Evolutionary conservation across 1,140 invertebrate genomes (phyloP), one percentile per base, ranked within the genome.

Genomic region (Triops cancriformis): DNA sequence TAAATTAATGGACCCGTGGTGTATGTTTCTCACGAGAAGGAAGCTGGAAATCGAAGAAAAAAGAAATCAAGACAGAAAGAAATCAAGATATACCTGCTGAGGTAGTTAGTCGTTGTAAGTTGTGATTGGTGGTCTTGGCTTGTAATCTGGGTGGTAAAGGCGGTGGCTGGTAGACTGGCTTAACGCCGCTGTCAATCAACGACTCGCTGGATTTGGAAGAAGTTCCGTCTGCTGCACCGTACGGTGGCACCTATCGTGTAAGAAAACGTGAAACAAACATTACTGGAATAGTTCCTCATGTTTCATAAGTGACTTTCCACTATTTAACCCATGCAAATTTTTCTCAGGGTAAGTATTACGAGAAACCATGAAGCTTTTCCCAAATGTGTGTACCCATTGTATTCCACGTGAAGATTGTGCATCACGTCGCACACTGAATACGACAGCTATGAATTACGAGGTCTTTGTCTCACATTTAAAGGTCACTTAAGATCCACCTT

Each of bases 61-160:
- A 64, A 64, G 18, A 64, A n/a, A 64, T 6, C 6, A n/a, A 64
- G 1, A 64, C 7, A 64, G 23, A 64, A 64, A 64, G 6, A 64
- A 45, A 64, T 64, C 51, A 64, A 64, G 51, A 64, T n/a, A 64
- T 64, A 64, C 51, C 51, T 64, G 51, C 23, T 14, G 51, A 64
- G 14, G 31, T 7, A 37, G 31, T 37, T 37, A 23, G 23, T 64
- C 51, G 51, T 23, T 64, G 51, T 4, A 23, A 23, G 23, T 64
- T 64, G 23, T 64, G 51, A 23, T 64, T 64, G 14, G 51, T 64
- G 51, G 51, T 23, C 18, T 64, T 64, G 23, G 51, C 23, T 64
- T 64, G 51, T 64, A 64, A 64, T 64, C 51, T 64, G 51, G 51
- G 51, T 64, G 51, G 51, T 18, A 64, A 64, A 64, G 51, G 51